phyloP scores from a whole-genome alignment of 64 coral and sea anemone genomes.

The Trachythela sp. region DNA sequence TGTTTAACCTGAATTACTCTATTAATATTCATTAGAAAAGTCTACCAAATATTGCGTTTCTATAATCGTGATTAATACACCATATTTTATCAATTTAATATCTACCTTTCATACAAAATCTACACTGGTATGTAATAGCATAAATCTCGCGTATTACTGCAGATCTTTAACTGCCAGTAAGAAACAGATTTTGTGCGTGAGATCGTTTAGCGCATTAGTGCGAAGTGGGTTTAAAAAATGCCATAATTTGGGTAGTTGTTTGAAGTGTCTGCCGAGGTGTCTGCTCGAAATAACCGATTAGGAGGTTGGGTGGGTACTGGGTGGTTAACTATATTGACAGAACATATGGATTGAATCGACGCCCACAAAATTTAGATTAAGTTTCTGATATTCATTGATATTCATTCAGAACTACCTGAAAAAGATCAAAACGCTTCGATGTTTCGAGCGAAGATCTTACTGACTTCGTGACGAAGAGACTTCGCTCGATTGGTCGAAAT shows the following conservation, averaged over 20 bases:
- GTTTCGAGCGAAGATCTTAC: too few species aligned
- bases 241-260: neutral
- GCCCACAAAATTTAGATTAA: too few species aligned
- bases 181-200: neutral
- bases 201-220: neutral
- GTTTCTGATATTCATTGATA: too few species aligned
- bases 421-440: too few species aligned
- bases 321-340: too few species aligned
- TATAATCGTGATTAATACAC: neutral
- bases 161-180: neutral
- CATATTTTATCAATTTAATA: neutral
- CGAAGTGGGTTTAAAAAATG: neutral
- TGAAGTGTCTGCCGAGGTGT: neutral
- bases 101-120: neutral
- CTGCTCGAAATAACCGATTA: neutral
- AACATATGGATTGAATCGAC: too few species aligned
- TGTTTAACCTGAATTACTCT: too few species aligned
- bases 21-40: too few species aligned
- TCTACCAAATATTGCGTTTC: neutral
- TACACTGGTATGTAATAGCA: neutral
- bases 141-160: neutral
- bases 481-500: too few species aligned
- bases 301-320: too few species aligned
- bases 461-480: too few species aligned
- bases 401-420: too few species aligned